Evolutionary conservation across 2,888 invertebrate genomes (phyloP).

Genomic region (Octonoba sinensis): DNA sequence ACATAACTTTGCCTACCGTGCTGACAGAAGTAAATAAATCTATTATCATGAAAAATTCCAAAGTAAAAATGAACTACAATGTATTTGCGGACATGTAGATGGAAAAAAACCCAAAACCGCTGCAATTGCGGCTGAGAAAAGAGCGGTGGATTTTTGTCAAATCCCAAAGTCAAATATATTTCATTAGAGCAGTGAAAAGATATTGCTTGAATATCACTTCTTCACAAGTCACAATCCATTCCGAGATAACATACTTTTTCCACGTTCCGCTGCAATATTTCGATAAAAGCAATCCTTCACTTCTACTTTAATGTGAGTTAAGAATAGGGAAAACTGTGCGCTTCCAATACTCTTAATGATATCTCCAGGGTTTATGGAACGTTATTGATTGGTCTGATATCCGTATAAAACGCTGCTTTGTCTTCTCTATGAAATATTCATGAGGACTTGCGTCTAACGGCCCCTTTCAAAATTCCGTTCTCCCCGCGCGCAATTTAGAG

Average conservation of each 20-base stretch:
- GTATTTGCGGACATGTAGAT: no score
- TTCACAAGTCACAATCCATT: neutral
- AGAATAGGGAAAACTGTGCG: neutral
- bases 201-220: no score
- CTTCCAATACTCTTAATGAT: conserved; percentile 38
- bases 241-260: neutral
- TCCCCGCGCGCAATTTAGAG: conserved; percentile 11
- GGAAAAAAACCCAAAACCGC: no score
- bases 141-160: no score
- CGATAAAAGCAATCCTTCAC: conserved; percentile 5
- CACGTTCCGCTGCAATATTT: neutral
- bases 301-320: neutral
- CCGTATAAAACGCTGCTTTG: conserved; percentile 40
- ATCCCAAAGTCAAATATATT: no score
- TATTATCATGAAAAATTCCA: no score
- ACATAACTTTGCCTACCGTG: no score
- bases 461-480: no score
- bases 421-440: conserved; percentile 55
- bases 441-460: conserved; percentile 37
- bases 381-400: conserved; percentile 59
- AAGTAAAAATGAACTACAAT: no score
- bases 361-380: conserved; percentile 41
- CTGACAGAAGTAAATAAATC: no score
- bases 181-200: no score
- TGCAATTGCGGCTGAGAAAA: no score